Percentiles rank a stretch among this genome's conserved stretches.
Conservation (phyloP, 2,113 vertebrate species). For the Pithys albifrons region DNA sequence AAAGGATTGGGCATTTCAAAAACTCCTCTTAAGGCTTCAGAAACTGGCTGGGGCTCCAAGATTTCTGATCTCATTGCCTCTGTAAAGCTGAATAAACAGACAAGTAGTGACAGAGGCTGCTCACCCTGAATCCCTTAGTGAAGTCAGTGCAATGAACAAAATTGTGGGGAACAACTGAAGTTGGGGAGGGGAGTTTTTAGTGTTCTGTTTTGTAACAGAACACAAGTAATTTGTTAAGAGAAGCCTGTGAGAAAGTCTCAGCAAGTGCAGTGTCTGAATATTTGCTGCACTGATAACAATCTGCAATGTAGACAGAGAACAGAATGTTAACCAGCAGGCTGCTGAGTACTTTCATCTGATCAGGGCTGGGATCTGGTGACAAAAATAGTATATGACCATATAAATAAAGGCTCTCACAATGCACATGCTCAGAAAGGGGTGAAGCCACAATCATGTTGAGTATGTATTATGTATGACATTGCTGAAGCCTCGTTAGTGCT, state of each 20-base stretch:
- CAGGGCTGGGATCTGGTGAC: background rate
- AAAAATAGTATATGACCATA: background rate
- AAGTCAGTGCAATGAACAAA: background rate
- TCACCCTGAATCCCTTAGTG: background rate
- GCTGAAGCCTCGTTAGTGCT: background rate
- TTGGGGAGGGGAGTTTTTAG: background rate
- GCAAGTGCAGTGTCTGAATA: background rate
- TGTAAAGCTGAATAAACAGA: background rate
- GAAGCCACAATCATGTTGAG: background rate
- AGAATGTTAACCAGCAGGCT: background rate
- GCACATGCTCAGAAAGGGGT: background rate
- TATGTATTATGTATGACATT: background rate
- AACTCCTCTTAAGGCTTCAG: background rate
- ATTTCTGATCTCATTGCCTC: background rate
- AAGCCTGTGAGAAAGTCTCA: background rate
- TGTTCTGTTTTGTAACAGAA: background rate
- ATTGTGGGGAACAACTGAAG: background rate
- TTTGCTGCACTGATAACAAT: background rate
- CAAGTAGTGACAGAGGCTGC: background rate
- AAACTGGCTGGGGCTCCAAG: background rate
- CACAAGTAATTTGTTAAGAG: background rate
- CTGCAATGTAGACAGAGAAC: background rate
- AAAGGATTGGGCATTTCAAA: background rate
- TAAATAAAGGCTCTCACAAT: background rate
- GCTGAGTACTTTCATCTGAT: background rate